phyloP scores from a whole-genome alignment of 1,140 invertebrate species.

The Zaprionus inermis region DNA sequence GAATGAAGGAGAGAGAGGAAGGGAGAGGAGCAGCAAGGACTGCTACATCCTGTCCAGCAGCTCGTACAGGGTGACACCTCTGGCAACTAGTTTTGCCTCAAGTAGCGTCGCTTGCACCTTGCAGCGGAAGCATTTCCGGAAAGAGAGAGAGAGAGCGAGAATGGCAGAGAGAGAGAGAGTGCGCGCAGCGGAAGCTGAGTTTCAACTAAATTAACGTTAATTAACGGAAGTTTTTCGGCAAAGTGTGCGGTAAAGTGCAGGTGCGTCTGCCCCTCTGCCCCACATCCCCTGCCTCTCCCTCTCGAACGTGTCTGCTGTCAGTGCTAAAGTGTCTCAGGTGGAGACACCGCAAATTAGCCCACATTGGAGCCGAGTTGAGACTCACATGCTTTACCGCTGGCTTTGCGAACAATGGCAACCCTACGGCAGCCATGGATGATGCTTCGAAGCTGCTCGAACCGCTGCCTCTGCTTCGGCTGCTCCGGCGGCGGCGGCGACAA shows the following conservation, averaged over 20 bases:
- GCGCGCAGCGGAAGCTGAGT: conserved; percentile 61
- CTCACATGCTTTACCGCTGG: neutral
- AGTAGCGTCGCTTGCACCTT: conserved; percentile 21
- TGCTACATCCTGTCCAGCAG: neutral
- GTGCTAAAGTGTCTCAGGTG: conserved; percentile 26
- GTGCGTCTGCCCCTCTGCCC: conserved; percentile 10
- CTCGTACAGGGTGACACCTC: neutral
- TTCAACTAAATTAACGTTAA: conserved; percentile 83
- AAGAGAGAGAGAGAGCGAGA: neutral
- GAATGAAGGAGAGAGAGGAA: neutral
- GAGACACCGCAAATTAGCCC: conserved; percentile 43
- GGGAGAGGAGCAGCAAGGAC: neutral
- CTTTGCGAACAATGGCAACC: conserved; percentile 67
- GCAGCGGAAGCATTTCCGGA: conserved; percentile 65
- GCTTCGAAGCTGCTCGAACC: conserved; percentile 62
- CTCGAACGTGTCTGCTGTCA: conserved; percentile 38
- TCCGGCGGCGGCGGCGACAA: conserved; percentile 42
- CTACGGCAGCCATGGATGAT: conserved; percentile 34
- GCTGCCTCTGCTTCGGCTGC: neutral
- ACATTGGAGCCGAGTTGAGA: conserved; percentile 4
- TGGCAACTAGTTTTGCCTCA: conserved; percentile 12
- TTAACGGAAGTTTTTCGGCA: conserved; percentile 76
- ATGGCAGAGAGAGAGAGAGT: neutral
- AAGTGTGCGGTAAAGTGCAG: conserved; percentile 54
- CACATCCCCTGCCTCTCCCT: neutral